Conservation (phyloP, 1,140 invertebrate species). For the Sminthurides bifidus region DNA sequence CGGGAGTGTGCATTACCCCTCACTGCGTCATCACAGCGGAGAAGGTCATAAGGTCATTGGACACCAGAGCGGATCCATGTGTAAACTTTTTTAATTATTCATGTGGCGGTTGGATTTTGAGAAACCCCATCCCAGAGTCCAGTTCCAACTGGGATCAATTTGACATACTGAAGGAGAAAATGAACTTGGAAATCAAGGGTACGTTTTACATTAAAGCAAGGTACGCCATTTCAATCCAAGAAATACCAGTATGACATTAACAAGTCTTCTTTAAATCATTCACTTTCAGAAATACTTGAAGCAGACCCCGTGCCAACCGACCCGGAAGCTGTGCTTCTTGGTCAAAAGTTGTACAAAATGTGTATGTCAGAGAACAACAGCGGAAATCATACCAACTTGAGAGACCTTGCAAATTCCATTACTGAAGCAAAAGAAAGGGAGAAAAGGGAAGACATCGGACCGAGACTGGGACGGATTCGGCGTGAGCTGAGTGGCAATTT, state of each 20-base stretch:
- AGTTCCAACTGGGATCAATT: constrained; percentile 29
- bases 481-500: constrained; percentile 19
- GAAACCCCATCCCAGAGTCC: constrained; percentile 29
- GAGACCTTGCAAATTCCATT: neutral
- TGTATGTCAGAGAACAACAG: constrained; percentile 4
- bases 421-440: neutral
- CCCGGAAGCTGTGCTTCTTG: constrained; percentile 11
- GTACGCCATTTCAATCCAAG: neutral
- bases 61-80: constrained; percentile 32
- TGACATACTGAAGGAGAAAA: constrained; percentile 17
- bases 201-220: neutral
- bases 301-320: neutral
- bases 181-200: constrained; percentile 16
- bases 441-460: neutral
- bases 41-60: constrained; percentile 26
- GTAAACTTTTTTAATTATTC: constrained; percentile 37
- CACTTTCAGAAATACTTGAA: neutral
- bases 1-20: neutral
- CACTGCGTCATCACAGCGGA: neutral
- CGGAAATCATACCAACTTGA: neutral
- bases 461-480: constrained; percentile 24
- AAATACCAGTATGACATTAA: neutral
- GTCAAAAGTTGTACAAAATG: constrained; percentile 14
- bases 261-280: neutral
- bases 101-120: constrained; percentile 36